Percentiles rank a stretch among this genome's conserved stretches.
Evolutionary conservation across 2,797 vertebrate species (phyloP).

Genomic region (Knipowitschia caucasica): DNA sequence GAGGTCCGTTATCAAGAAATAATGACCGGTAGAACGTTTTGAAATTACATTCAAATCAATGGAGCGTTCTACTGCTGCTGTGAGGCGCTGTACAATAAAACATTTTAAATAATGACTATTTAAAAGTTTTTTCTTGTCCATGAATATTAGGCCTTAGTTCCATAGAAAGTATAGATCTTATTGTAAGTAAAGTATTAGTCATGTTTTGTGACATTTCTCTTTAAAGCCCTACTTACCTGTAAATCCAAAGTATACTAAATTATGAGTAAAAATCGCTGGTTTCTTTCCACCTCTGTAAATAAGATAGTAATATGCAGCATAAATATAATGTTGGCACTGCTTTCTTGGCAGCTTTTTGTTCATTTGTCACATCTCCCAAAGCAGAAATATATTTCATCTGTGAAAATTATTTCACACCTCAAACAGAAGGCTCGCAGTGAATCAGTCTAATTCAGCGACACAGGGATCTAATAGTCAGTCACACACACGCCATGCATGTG

Average conservation of each 20-base stretch:
- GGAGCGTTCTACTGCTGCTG: too few relatives aligned
- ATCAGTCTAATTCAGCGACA: slow-evolving; percentile 29
- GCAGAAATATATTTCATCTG: slow-evolving; percentile 47
- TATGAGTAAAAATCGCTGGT: background rate
- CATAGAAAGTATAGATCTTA: too few relatives aligned
- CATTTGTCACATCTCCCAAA: slow-evolving; percentile 23
- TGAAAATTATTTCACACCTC: slow-evolving; percentile 48
- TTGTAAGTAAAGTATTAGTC: too few relatives aligned
- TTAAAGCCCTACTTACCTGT: too few relatives aligned
- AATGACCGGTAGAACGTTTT: too few relatives aligned
- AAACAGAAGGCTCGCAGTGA: slow-evolving; percentile 37
- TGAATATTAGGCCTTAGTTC: too few relatives aligned
- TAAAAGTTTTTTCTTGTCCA: too few relatives aligned
- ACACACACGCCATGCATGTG: slow-evolving; percentile 36
- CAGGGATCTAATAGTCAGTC: slow-evolving; percentile 7
- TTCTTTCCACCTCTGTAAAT: slow-evolving; percentile 2
- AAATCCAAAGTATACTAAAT: slow-evolving; percentile 6
- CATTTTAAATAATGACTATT: too few relatives aligned
- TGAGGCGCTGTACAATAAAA: too few relatives aligned
- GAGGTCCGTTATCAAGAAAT: too few relatives aligned
- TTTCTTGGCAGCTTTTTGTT: slow-evolving; percentile 35
- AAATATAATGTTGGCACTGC: slow-evolving; percentile 40
- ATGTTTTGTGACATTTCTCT: too few relatives aligned
- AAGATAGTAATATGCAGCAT: slow-evolving; percentile 2
- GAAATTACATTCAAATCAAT: too few relatives aligned